These are phyloP conservation scores for Lithophane socia DNA, from an alignment of 2,888 invertebrate genomes.

Conservation along the genomic window DNA sequence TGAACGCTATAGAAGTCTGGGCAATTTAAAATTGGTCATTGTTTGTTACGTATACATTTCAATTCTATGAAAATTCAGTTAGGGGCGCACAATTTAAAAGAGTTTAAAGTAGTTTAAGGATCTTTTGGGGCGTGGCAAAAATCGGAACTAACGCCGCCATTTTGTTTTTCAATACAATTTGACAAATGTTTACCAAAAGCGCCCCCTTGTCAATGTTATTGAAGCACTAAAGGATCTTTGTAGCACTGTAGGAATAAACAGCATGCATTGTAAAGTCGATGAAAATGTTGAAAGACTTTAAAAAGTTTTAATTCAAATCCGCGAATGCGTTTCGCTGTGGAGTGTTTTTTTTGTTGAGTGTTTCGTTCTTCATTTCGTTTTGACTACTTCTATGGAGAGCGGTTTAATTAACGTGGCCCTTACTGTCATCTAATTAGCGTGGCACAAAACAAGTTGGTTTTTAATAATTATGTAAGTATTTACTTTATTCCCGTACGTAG, in stretches of 20 bases:
- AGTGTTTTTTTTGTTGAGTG: slow-evolving; percentile 6
- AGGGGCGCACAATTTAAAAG: too few relatives aligned
- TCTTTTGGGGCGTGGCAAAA: background rate
- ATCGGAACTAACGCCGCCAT: background rate
- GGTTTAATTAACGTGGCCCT: slow-evolving; percentile 22
- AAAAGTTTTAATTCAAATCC: slow-evolving; percentile 38
- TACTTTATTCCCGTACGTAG: background rate
- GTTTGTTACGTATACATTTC: background rate
- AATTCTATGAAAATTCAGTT: background rate
- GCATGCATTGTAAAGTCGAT: slow-evolving; percentile 1
- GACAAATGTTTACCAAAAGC: background rate
- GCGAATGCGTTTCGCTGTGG: slow-evolving; percentile 12
- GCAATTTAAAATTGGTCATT: background rate
- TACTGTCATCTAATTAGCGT: slow-evolving; percentile 13
- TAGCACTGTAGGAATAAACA: background rate
- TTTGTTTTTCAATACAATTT: background rate
- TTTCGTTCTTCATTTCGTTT: slow-evolving; percentile 34
- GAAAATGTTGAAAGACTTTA: slow-evolving; percentile 17
- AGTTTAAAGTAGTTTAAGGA: background rate
- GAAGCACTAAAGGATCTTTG: background rate
- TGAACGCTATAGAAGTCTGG: background rate
- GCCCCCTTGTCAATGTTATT: too few relatives aligned
- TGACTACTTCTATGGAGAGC: background rate
- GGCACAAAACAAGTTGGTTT: background rate
- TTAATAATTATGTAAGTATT: background rate